phyloP scores from a whole-genome alignment of 2,797 vertebrate genomes.

The Australoheros facetus region DNA sequence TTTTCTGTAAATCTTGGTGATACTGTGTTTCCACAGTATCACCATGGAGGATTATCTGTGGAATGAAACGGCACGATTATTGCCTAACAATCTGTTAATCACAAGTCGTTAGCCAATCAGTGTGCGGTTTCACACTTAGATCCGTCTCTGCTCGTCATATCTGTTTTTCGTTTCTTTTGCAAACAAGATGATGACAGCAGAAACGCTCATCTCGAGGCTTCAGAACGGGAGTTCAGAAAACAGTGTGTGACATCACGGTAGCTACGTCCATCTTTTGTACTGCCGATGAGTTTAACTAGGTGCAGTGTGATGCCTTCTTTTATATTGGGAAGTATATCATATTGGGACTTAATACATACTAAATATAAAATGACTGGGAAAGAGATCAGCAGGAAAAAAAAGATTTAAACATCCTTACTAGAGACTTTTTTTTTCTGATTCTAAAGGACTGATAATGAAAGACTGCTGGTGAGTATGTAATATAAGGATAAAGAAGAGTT shows the following conservation, averaged over 20 bases:
- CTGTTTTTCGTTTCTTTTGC: neutral
- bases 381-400: neutral
- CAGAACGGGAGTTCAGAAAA: neutral
- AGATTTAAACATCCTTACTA: constrained; percentile 13
- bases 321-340: constrained; percentile 4
- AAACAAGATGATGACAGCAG: neutral
- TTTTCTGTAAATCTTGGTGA: neutral
- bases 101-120: neutral
- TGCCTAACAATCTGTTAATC: neutral
- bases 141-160: neutral
- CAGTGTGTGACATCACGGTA: neutral
- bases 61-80: neutral
- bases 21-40: neutral
- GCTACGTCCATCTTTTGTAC: neutral
- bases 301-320: neutral
- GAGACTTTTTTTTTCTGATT: neutral
- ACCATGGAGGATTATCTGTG: neutral
- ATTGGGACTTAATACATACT: constrained; percentile 23
- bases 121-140: neutral
- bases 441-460: constrained; percentile 9
- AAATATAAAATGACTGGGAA: constrained; percentile 13
- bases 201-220: neutral
- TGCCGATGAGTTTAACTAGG: neutral
- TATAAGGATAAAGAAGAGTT: constrained; percentile 12
- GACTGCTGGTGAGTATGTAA: constrained; percentile 11